Percentiles rank a stretch among this genome's conserved stretches.
phyloP scores from a whole-genome alignment of 2,888 invertebrate genomes.

The Agrotis exclamationis region DNA sequence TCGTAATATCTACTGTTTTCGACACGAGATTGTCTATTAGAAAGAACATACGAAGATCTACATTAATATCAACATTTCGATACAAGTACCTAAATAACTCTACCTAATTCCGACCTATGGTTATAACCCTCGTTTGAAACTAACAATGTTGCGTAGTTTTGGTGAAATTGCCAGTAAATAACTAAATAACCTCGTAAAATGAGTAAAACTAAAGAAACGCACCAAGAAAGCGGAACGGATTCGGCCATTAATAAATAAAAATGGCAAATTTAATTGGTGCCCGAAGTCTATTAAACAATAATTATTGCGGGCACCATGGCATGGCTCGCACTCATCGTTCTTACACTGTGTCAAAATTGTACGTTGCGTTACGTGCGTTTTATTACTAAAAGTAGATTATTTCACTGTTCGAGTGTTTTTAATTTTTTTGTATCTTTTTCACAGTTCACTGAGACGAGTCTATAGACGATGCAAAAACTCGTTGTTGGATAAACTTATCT shows the following conservation, averaged over 20 bases:
- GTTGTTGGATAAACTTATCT: neutral
- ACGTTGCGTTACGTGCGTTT: slow-evolving; percentile 2
- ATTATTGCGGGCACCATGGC: neutral
- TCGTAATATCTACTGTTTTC: too few relatives aligned
- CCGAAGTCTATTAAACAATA: slow-evolving; percentile 12
- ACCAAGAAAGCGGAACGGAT: slow-evolving; percentile 48
- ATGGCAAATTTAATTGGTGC: slow-evolving; percentile 7
- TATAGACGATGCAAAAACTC: neutral
- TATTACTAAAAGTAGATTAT: neutral
- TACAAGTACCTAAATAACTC: too few relatives aligned
- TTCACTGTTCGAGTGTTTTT: slow-evolving; percentile 1
- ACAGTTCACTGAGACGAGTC: neutral
- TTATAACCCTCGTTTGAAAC: neutral
- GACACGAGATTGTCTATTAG: too few relatives aligned
- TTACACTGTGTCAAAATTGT: neutral
- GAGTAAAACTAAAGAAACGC: slow-evolving; percentile 11
- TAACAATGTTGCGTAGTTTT: slow-evolving; percentile 5
- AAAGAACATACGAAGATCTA: too few relatives aligned
- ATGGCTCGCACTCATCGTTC: slow-evolving; percentile 1
- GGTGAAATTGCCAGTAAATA: slow-evolving; percentile 9
- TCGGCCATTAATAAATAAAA: slow-evolving; percentile 19
- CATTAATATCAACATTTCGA: too few relatives aligned
- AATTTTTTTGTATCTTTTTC: neutral
- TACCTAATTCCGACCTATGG: too few relatives aligned
- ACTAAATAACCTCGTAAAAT: slow-evolving; percentile 19